Evolutionary conservation across 2,113 vertebrate species (phyloP).

Genomic region (Xenotilapia longispinis): DNA sequence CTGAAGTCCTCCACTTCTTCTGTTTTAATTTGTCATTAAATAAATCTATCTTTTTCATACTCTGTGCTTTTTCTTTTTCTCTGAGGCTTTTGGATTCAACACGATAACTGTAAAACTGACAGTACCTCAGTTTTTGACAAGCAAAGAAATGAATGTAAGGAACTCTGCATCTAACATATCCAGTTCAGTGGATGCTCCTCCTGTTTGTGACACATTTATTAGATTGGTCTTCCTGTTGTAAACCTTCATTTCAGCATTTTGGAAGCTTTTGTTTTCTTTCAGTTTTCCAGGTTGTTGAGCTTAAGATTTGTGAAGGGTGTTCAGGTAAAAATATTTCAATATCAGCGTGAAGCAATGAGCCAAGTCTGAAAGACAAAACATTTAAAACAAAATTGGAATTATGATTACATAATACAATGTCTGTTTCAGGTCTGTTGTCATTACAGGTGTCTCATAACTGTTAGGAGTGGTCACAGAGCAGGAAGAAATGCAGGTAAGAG

Average conservation of each 20-base stretch:
- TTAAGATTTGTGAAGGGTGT: background rate
- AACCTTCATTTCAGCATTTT: background rate
- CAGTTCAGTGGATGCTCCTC: background rate
- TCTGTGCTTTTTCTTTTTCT: constrained; percentile 26
- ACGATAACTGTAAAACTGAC: background rate
- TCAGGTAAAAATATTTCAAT: background rate
- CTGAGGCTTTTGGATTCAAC: background rate
- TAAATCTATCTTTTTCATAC: constrained; percentile 99
- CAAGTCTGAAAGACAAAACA: background rate
- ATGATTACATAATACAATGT: background rate
- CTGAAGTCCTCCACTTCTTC: constrained; percentile 80
- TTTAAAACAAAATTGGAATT: background rate
- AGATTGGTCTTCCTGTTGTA: background rate
- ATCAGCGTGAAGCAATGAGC: background rate
- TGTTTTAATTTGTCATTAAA: constrained; percentile 98
- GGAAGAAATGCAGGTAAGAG: background rate
- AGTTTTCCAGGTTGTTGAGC: background rate
- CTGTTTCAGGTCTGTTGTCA: background rate
- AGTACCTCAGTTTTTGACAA: background rate
- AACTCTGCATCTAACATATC: background rate
- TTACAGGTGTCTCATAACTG: background rate
- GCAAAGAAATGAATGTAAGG: background rate
- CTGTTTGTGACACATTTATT: background rate
- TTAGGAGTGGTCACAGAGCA: background rate
- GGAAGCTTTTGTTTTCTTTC: background rate